Base-by-base conservation (phyloP, 2,888 invertebrate genomes). In the Chrysolina oricalcia region DNA sequence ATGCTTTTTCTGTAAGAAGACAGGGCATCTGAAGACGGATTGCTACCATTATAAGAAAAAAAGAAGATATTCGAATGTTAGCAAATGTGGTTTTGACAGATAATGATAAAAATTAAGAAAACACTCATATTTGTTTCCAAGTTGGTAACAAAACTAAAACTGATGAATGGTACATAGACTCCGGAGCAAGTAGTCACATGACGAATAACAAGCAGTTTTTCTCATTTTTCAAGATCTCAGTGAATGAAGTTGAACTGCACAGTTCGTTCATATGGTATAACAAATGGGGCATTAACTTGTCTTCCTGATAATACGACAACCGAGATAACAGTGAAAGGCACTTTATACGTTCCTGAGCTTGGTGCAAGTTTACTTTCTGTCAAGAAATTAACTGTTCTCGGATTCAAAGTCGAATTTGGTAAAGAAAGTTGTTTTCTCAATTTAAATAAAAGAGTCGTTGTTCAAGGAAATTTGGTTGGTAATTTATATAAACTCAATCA, bases 281-380 rank as follows among this genome's bases (percentile, higher is more conserved):
- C 17, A 50, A 50, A 19, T 50, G 17, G 48, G 6, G 4, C n/a
- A 50, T 17, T 50, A 17, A 50, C 48, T 17, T 50, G 48, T 50
- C n/a, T 50, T 50, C 48, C 17, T 8, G 48, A 50, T 50, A 8
- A 50, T 17, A 50, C 17, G 4, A 50, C 6, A 17, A 50, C n/a
- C n/a, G n/a, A n/a, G n/a, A n/a, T n/a, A n/a, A n/a, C n/a, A n/a
- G n/a, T n/a, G 0, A 50, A 17, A 2, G 17, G 17, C 17, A 50
- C 48, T n/a, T n/a, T 50, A 5, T 50, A 50, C 6, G 17, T 50
- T 17, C 19, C 48, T 1, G 17, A 50, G n/a, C 5, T 50, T 8
- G 48, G 48, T 50, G 17, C 48, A 50, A 50, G 17, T 50, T 50
- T 50, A 50, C 48, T 50, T 50, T 50, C 48, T n/a, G 48, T 50